Conservation (phyloP, 2,797 vertebrate species). For the Enteromius trimaculatus region DNA sequence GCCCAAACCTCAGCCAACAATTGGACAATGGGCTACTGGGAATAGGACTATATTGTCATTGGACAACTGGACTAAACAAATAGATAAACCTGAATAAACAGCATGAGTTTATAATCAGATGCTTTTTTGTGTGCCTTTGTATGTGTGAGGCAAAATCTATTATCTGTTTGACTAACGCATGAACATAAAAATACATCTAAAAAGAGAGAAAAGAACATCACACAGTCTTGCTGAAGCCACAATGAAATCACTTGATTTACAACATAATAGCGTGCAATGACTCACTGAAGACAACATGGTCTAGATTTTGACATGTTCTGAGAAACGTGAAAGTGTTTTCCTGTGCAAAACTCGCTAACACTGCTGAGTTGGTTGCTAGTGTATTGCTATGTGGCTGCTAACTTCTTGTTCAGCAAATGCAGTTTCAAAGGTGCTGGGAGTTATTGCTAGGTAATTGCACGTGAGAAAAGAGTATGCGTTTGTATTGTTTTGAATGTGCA, state of each 20-base stretch:
- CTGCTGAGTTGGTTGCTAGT: neutral
- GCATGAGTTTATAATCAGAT: constrained; percentile 3
- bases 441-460: neutral
- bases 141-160: neutral
- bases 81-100: constrained; percentile 41
- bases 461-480: neutral
- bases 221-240: constrained; percentile 14
- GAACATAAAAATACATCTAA: neutral
- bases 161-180: neutral
- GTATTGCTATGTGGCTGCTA: neutral
- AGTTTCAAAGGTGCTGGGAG: neutral
- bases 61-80: constrained; percentile 54
- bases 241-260: constrained; percentile 26
- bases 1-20: constrained; percentile 68
- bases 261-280: constrained; percentile 16
- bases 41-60: constrained; percentile 49
- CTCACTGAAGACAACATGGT: constrained; percentile 39
- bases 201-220: constrained; percentile 11
- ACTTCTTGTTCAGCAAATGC: neutral
- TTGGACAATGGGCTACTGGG: constrained; percentile 68
- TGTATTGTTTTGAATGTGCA: neutral
- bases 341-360: neutral
- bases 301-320: neutral
- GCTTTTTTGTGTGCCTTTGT: neutral
- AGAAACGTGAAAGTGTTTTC: neutral